Base-by-base conservation (phyloP, 2,113 vertebrate species). In the Notiomystis cincta region DNA sequence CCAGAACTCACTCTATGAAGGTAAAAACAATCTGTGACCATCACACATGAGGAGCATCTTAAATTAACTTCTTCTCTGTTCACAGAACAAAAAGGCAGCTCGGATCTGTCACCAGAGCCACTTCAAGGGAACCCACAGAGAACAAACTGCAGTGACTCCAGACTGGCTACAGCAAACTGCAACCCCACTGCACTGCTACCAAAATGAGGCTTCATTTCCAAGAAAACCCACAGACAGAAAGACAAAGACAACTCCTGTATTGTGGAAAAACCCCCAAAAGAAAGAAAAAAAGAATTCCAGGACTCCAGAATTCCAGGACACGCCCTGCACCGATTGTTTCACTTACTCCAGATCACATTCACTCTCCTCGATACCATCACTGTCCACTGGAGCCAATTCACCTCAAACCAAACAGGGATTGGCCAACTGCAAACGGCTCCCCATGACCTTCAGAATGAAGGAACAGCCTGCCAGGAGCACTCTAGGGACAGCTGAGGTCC, bases 11-110 rank as follows among this genome's bases (percentile, higher is more conserved):
- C 28, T 51, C 58, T 6, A 51, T 2, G 0, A 81, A 51, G 25
- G 23, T 53, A 81, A 75, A 92, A 90, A 76, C 73, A 48, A 87
- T 47, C 82, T 57, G 82, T 75, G 83, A 64, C 61, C 69, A 64
- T 35, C 73, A 79, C 40, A 69, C 56, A 87, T 27, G 60, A 86
- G 40, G 8, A 83, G 57, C 31, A 72, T 38, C 61, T 56, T 38
- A 65, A 82, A 81, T 90, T 62, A 47, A 60, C 17, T 47, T 31
- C 73, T 54, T 66, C 44, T 64, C 47, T 78, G 53, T 71, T 90
- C 80, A 93, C 53, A 87, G 92, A 92, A 96, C 35, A 75, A 71
- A 60, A 77, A 48, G 72, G 80, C 11, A 50, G 83, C 78, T 67
- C 15, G 0, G 82, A 71, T 30, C 25, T 81, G 72, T 45, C 73